Base-by-base conservation (phyloP, 2,797 vertebrate genomes). In the Myotis vivesi region DNA sequence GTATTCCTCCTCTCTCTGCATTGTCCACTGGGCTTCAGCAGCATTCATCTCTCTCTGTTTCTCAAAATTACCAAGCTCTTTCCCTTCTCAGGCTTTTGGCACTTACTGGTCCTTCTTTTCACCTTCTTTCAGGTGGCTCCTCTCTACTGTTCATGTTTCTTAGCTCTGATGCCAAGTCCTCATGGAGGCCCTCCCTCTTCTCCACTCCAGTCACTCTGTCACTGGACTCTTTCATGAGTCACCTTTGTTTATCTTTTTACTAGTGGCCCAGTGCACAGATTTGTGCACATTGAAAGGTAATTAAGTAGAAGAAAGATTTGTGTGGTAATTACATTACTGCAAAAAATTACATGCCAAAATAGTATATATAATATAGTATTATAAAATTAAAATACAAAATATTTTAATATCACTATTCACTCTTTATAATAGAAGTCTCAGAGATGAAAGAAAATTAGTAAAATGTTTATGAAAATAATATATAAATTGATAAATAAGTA, bases 1-100 rank as follows among this genome's bases (percentile, higher is more conserved):
- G 0, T 6, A 3, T 0, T 59, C 19, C 4, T 75, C 49, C 17
- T 0, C 11, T 12, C 25, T 7, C 10, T 23, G 2, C 4, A 6
- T n/a, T 1, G 1, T 17, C 69, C 51, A 2, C 55, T 22, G 9
- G 17, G 41, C 30, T 41, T n/a, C 62, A 16, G 19, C 6, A 3
- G 16, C 46, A 5, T 30, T 44, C 36, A 36, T n/a, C 28, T 41
- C 7, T 25, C 59, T n/a, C 44, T 41, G 51, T 66, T 87, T 28
- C 82, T 80, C n/a, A 15, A 7, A 28, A 12, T 2, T 19, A 11
- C 6, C 87, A 62, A 15, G 23, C 3, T 20, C n/a, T 49, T 30
- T 44, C 51, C 51, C 51, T 20, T 44, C 8, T 59, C 3, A 36
- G 62, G 8, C 38, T 73, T 3, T 44, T n/a, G 17, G 22, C 15